phyloP scores from a whole-genome alignment of 2,888 invertebrate genomes.

The Philereme transversata region DNA sequence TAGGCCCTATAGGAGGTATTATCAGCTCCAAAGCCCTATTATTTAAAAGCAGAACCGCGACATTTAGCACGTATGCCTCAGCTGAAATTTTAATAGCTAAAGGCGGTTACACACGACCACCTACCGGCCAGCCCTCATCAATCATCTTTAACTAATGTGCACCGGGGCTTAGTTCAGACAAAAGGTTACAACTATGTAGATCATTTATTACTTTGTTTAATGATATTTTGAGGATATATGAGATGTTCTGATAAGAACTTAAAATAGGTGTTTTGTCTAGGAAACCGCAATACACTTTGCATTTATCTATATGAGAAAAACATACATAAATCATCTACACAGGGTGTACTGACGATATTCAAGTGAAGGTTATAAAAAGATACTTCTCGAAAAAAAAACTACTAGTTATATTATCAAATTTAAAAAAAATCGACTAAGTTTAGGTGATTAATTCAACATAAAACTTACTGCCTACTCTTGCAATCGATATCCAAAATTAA shows the following conservation, averaged over 20 bases:
- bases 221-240: constrained; percentile 35
- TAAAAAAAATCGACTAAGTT: too few relatives aligned
- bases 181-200: constrained; percentile 55
- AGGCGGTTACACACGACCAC: constrained; percentile 41
- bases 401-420: too few relatives aligned
- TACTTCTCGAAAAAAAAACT: too few relatives aligned
- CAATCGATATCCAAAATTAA: too few relatives aligned
- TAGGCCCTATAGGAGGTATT: constrained; percentile 4
- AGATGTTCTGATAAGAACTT: constrained; percentile 10
- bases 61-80: constrained; percentile 60
- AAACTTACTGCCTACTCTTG: too few relatives aligned
- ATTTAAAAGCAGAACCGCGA: constrained; percentile 51
- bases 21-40: constrained; percentile 32
- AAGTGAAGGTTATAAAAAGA: too few relatives aligned
- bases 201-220: constrained; percentile 54
- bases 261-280: constrained; percentile 19
- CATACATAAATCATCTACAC: too few relatives aligned
- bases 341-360: too few relatives aligned
- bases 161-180: constrained; percentile 52
- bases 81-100: constrained; percentile 57
- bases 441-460: too few relatives aligned
- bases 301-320: too few relatives aligned
- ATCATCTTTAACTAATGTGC: constrained; percentile 57
- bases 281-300: too few relatives aligned
- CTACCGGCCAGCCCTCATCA: constrained; percentile 42